A percentile compares a stretch with the other conserved stretches of the same genome.
phyloP scores from a whole-genome alignment of 2,797 vertebrate genomes.

The Nothura maculosa region DNA sequence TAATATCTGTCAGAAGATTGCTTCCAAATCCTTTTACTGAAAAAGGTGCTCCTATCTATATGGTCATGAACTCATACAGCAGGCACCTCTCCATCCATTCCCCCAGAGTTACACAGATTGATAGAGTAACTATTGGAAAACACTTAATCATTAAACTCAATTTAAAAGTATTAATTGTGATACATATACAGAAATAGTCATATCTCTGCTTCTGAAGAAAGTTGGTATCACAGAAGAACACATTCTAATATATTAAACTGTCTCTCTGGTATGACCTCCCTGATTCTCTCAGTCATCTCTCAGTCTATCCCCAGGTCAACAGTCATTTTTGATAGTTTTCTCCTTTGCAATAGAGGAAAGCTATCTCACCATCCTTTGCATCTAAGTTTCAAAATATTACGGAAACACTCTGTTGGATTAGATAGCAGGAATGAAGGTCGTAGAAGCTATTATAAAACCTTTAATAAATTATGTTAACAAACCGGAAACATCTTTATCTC shows the following conservation, averaged over 20 bases:
- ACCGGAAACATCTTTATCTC: too few species aligned
- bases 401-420: neutral
- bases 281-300: neutral
- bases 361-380: neutral
- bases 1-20: neutral
- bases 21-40: neutral
- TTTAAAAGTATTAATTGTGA: neutral
- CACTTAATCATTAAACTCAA: neutral
- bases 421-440: neutral
- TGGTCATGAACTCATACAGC: neutral
- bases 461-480: neutral
- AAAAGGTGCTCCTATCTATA: neutral
- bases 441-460: neutral
- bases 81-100: neutral
- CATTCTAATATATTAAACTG: too few species aligned
- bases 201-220: neutral
- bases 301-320: neutral
- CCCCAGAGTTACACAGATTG: neutral
- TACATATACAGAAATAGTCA: neutral
- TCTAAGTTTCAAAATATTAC: neutral
- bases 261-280: neutral
- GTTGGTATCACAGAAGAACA: neutral
- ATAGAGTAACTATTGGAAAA: fast-evolving
- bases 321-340: neutral
- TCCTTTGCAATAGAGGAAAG: neutral